A percentile compares a stretch with the other conserved stretches of the same genome.
Evolutionary conservation across 92 coral and sea anemone species (phyloP).

Genomic region (Umimayanthus chanpuru): DNA sequence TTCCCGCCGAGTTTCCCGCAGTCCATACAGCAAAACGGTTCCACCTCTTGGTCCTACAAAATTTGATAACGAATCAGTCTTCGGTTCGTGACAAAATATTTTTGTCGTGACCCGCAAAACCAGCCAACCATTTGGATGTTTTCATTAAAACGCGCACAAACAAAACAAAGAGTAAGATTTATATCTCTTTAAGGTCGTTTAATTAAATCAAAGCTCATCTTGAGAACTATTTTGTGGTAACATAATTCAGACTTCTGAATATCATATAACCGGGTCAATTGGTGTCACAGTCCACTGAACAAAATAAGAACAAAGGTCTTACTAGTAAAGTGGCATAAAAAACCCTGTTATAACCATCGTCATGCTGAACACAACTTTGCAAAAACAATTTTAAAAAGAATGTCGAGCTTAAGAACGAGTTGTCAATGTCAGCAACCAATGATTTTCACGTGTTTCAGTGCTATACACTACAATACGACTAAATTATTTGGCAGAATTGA

Average conservation of each 20-base stretch:
- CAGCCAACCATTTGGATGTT: slow-evolving; percentile 7
- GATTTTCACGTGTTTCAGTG: no score
- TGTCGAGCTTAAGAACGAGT: no score
- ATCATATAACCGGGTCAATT: slow-evolving; percentile 4
- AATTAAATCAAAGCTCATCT: slow-evolving; percentile 24
- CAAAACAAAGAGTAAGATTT: slow-evolving; percentile 2
- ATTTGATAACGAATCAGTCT: not conserved
- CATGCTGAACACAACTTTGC: no score
- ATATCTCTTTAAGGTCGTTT: not conserved
- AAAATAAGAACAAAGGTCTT: not conserved
- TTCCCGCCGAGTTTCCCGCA: not conserved
- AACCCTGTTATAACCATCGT: no score
- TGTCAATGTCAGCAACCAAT: no score
- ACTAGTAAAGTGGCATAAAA: no score
- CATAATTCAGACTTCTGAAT: not conserved
- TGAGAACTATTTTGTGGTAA: not conserved
- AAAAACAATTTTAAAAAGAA: no score
- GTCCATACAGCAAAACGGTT: not conserved
- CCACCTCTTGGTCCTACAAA: not conserved
- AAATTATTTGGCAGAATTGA: no score
- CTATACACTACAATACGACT: no score
- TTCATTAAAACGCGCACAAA: not conserved
- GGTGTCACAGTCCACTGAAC: slow-evolving; percentile 1
- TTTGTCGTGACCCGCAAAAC: slow-evolving; percentile 1
- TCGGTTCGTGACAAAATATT: not conserved